phyloP scores from a whole-genome alignment of 2,113 vertebrate species.

The Pollachius pollachius region DNA sequence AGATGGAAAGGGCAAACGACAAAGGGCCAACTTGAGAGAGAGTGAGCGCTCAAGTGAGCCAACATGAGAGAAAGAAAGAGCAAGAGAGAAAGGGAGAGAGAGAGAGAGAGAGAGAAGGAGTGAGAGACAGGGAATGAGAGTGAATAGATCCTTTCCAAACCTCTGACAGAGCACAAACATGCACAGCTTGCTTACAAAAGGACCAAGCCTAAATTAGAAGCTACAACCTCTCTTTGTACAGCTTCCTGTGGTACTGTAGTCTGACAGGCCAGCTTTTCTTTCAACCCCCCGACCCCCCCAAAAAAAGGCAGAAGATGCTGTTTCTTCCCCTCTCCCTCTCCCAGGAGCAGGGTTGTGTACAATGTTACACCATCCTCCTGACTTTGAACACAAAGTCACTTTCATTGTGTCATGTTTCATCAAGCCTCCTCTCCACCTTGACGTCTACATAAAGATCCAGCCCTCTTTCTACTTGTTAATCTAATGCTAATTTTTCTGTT shows the following conservation, averaged over 20 bases:
- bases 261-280: not conserved
- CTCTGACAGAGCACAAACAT: no score
- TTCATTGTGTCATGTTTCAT: constrained; percentile 42
- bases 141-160: no score
- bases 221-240: not conserved
- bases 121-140: no score
- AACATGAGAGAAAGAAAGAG: no score
- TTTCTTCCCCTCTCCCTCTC: constrained; percentile 20
- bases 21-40: no score
- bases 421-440: constrained; percentile 42
- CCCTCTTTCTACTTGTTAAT: constrained; percentile 48
- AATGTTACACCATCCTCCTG: constrained; percentile 9
- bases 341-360: constrained; percentile 8
- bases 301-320: constrained; percentile 1
- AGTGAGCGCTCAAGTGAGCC: no score
- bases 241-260: not conserved
- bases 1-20: no score
- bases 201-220: not conserved
- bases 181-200: not conserved
- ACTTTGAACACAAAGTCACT: constrained; percentile 33
- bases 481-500: constrained; percentile 61
- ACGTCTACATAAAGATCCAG: constrained; percentile 29
- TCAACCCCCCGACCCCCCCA: constrained; percentile 18
- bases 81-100: no score
- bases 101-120: no score